Percentiles rank a stretch among this genome's conserved stretches.
Evolutionary conservation across 2,797 vertebrate genomes (phyloP).

Genomic region (Alfaro cultratus): DNA sequence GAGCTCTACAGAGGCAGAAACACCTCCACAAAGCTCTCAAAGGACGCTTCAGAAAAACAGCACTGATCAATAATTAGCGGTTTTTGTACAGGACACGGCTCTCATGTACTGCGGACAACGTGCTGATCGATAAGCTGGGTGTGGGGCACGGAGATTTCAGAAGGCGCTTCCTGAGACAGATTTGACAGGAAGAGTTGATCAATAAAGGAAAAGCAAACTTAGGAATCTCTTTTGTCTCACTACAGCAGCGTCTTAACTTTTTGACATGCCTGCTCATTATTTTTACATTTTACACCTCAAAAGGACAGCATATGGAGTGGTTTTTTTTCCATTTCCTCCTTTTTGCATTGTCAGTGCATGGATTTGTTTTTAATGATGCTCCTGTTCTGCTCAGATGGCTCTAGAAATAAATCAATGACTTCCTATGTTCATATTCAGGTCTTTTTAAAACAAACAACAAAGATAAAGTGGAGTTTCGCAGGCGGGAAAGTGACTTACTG

Average conservation of each 20-base stretch:
- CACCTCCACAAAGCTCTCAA: slow-evolving; percentile 45
- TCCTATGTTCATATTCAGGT: slow-evolving; percentile 2
- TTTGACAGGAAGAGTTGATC: slow-evolving; percentile 20
- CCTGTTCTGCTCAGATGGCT: slow-evolving; percentile 1
- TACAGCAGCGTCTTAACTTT: slow-evolving; percentile 26
- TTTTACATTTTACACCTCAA: slow-evolving; percentile 13
- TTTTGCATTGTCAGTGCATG: slow-evolving; percentile 4
- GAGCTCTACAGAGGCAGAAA: slow-evolving; percentile 30
- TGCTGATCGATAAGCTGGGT: slow-evolving; percentile 36
- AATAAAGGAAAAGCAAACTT: slow-evolving; percentile 13
- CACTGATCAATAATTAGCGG: slow-evolving; percentile 68
- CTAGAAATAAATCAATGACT: slow-evolving; percentile 9
- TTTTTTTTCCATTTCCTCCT: background rate
- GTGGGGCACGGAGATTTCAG: slow-evolving; percentile 1
- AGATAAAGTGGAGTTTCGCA: background rate
- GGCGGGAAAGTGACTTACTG: background rate
- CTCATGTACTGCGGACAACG: slow-evolving; percentile 24
- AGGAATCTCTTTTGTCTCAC: slow-evolving; percentile 38
- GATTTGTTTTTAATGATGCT: slow-evolving; percentile 17
- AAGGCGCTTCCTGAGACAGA: slow-evolving; percentile 14
- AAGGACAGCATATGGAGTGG: background rate
- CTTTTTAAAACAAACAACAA: background rate
- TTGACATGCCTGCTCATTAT: slow-evolving; percentile 35
- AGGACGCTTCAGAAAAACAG: slow-evolving; percentile 44
- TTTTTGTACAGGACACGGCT: slow-evolving; percentile 49